A percentile compares a stretch with the other conserved stretches of the same genome.
phyloP scores from a whole-genome alignment of 2,888 invertebrate species.

The Eupelmus urozonus region DNA sequence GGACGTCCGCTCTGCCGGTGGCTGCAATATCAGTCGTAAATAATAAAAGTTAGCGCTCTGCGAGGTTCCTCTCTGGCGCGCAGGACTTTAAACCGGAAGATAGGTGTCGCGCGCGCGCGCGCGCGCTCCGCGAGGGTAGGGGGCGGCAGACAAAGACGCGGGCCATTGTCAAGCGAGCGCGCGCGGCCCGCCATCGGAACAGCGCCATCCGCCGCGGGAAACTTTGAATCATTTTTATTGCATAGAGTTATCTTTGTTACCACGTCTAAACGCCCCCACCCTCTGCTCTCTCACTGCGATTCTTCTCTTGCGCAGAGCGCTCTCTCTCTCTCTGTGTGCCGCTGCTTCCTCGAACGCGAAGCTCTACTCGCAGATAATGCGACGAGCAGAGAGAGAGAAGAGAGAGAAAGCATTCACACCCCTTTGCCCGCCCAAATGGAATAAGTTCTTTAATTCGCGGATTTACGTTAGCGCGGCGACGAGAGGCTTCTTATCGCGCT shows the following conservation, averaged over 20 bases:
- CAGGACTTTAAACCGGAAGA: slow-evolving; percentile 77
- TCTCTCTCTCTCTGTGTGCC: slow-evolving; percentile 62
- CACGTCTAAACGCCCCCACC: slow-evolving; percentile 61
- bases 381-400: slow-evolving; percentile 55
- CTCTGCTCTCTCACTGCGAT: slow-evolving; percentile 60
- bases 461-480: slow-evolving; percentile 69
- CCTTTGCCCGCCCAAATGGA: slow-evolving; percentile 77
- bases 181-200: slow-evolving; percentile 76
- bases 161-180: slow-evolving; percentile 73
- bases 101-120: slow-evolving; percentile 74
- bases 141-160: slow-evolving; percentile 75
- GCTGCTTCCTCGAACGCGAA: slow-evolving; percentile 45
- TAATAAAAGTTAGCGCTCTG: slow-evolving; percentile 76
- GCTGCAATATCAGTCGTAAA: slow-evolving; percentile 77
- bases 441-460: slow-evolving; percentile 77
- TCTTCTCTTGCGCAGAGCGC: slow-evolving; percentile 63
- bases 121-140: slow-evolving; percentile 56
- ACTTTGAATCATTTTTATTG: slow-evolving; percentile 78
- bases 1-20: slow-evolving; percentile 46
- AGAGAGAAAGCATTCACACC: slow-evolving; percentile 75
- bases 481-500: slow-evolving; percentile 42
- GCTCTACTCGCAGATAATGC: slow-evolving; percentile 72
- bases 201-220: slow-evolving; percentile 77
- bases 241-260: slow-evolving; percentile 78
- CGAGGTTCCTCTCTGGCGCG: slow-evolving; percentile 75